Evolutionary conservation across 2,113 vertebrate genomes (phyloP).

Genomic region (Nannobrachium achirus): DNA sequence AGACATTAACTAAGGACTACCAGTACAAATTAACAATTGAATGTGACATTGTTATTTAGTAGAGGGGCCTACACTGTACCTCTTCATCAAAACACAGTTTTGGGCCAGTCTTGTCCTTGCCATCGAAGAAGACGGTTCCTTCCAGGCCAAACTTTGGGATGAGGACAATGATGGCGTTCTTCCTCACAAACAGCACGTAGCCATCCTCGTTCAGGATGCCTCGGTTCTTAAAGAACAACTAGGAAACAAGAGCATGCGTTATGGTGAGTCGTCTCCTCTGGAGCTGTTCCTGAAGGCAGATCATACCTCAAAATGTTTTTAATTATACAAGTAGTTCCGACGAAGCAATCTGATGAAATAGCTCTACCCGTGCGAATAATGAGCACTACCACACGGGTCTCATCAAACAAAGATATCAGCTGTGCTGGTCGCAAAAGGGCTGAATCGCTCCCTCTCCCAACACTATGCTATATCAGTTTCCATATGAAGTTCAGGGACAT

Average conservation of each 20-base stretch:
- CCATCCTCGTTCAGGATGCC: conserved; percentile 93
- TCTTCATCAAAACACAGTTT: conserved; percentile 86
- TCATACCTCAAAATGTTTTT: too few relatives aligned
- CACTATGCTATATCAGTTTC: too few relatives aligned
- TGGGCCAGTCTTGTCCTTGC: conserved; percentile 84
- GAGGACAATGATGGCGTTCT: conserved; percentile 95
- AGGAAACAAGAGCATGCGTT: conserved; percentile 42
- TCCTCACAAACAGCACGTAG: conserved; percentile 93
- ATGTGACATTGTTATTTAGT: neutral
- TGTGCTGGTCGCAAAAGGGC: too few relatives aligned
- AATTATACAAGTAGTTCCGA: too few relatives aligned
- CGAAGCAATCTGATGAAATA: too few relatives aligned
- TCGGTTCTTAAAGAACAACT: conserved; percentile 96
- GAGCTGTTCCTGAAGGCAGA: too few relatives aligned
- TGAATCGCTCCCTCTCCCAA: too few relatives aligned
- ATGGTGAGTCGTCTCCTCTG: neutral
- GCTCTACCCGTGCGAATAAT: too few relatives aligned
- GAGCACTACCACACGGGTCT: too few relatives aligned
- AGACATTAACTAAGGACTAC: neutral
- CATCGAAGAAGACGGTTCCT: conserved; percentile 95
- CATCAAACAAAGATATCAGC: too few relatives aligned
- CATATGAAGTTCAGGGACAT: too few relatives aligned
- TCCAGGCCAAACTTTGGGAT: conserved; percentile 97
- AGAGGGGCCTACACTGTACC: conserved; percentile 68
- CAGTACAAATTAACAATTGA: neutral